Base-by-base conservation (phyloP, 92 coral and sea anemone genomes). In the Parazoanthus darwini region DNA sequence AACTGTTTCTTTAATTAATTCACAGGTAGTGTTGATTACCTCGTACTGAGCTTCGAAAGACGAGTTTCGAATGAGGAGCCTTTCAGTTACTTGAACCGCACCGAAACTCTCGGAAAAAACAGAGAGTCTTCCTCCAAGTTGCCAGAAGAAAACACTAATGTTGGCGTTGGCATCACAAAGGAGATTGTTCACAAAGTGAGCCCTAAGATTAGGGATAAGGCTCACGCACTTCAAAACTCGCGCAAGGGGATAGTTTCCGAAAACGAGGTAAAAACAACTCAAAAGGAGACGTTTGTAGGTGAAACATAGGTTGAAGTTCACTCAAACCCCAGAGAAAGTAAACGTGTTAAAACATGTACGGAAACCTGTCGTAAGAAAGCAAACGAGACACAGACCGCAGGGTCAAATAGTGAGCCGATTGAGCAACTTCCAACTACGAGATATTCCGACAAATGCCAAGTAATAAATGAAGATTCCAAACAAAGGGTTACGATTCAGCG, bases 11-110 rank as follows among this genome's bases (percentile, higher is more conserved):
- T 18, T 14, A 63, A 22, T 63, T 33, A 11, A 33, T 73, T 73
- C 7, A 2, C n/a, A 73, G 77, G 77, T 73, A 73, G 43, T 33
- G 42, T 73, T 43, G 77, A 73, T 73, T 73, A 73, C 77, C 77
- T 73, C 43, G 77, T 73, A 7, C 16, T 39, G n/a, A 73, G 42
- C 43, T 36, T 26, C 43, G 43, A 73, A 13, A 33, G 77, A 16
- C 77, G 43, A 26, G 77, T 33, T 16, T 73, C 77, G 77, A 36
- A 5, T 6, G 38, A 33, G 6, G 8, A 73, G 2, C 77, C 77
- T 26, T 73, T 73, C 42, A 73, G 5, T 23, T 33, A 73, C 43
- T 13, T 73, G 33, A 73, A 73, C 37, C 33, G 42, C 77, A 4
- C 39, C 9, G 44, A 73, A 73, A 73, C 42, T 33, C 20, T 43